A percentile compares a stretch with the other conserved stretches of the same genome.
These are phyloP conservation scores for Acromyrmex heyeri DNA, from an alignment of 1,140 invertebrate species.

Conservation along the genomic window DNA sequence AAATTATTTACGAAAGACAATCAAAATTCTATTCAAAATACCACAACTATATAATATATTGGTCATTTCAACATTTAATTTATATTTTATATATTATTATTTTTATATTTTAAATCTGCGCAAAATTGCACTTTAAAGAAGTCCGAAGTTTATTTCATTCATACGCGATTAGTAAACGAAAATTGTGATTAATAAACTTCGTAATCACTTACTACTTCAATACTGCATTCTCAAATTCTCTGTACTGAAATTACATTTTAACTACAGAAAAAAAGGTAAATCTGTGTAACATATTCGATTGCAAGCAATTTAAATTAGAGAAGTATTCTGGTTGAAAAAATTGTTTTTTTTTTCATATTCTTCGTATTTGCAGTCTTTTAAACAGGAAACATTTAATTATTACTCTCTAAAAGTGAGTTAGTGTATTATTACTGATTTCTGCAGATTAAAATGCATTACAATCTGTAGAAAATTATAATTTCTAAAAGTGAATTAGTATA, in stretches of 20 bases:
- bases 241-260: background rate
- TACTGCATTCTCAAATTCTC: background rate
- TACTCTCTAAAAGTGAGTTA: too few relatives aligned
- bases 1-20: background rate
- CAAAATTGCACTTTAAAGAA: background rate
- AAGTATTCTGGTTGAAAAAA: too few relatives aligned
- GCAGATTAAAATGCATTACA: too few relatives aligned
- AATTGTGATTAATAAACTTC: too few relatives aligned
- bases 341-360: too few relatives aligned
- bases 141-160: background rate
- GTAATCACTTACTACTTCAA: background rate
- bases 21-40: background rate
- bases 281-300: background rate
- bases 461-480: too few relatives aligned
- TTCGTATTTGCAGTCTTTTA: too few relatives aligned
- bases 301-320: background rate
- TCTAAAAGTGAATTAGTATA: too few relatives aligned
- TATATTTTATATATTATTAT: too few relatives aligned
- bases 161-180: background rate
- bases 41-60: background rate
- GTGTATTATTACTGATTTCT: too few relatives aligned
- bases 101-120: background rate
- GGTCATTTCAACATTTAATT: background rate
- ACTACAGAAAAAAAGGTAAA: background rate
- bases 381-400: too few relatives aligned